Evolutionary conservation across 1,140 invertebrate genomes (phyloP).

Genomic region (Euura saliciscinereae): DNA sequence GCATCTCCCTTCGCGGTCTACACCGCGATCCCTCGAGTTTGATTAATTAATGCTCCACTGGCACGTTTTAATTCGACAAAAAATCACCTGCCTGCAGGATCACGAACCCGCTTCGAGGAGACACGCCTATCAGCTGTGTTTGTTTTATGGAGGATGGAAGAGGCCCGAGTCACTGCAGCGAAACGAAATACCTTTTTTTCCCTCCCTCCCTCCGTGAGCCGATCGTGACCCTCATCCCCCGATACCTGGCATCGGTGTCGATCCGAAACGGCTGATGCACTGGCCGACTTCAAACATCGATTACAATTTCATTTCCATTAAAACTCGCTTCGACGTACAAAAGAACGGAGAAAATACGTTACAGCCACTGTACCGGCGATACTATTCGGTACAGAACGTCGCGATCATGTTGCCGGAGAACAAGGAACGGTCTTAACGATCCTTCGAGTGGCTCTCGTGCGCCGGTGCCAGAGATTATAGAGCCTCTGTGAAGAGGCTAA

Average conservation of each 20-base stretch:
- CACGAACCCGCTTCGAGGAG: background rate
- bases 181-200: background rate
- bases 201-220: background rate
- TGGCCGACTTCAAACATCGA: too few relatives aligned
- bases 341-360: too few relatives aligned
- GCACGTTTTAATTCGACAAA: background rate
- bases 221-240: too few relatives aligned
- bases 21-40: background rate
- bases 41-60: slow-evolving; percentile 4
- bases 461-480: too few relatives aligned
- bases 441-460: background rate
- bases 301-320: too few relatives aligned
- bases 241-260: too few relatives aligned
- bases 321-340: too few relatives aligned
- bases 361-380: too few relatives aligned
- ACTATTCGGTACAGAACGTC: background rate
- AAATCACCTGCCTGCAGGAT: background rate
- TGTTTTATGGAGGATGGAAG: background rate
- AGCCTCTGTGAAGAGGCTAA: too few relatives aligned
- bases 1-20: background rate
- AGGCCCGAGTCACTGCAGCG: background rate
- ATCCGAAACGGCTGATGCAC: too few relatives aligned
- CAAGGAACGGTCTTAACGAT: background rate
- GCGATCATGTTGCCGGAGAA: background rate
- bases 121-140: slow-evolving; percentile 5